Evolutionary conservation across 2,113 vertebrate species (phyloP).

Genomic region (Pituophis catenifer): DNA sequence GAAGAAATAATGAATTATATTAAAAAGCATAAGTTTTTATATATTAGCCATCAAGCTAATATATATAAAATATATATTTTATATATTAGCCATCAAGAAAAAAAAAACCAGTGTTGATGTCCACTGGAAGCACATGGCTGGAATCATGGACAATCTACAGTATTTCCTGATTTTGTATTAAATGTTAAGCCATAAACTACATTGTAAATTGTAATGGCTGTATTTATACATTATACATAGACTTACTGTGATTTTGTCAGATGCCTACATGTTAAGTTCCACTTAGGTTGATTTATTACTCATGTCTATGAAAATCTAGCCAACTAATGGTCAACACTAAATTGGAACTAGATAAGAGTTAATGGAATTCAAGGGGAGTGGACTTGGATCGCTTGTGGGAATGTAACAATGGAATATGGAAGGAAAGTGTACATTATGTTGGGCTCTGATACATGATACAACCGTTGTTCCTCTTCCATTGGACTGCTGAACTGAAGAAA

Average conservation of each 20-base stretch:
- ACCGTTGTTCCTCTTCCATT: not conserved
- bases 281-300: not conserved
- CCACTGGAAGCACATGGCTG: not conserved
- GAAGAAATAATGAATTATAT: not conserved
- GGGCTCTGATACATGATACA: not conserved
- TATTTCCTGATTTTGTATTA: not conserved
- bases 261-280: not conserved
- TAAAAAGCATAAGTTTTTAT: not conserved
- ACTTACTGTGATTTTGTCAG: not conserved
- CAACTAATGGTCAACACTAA: not conserved
- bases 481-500: not conserved
- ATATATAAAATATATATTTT: too few relatives aligned
- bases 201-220: not conserved
- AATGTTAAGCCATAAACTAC: not conserved
- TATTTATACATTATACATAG: not conserved
- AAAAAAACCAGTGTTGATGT: not conserved
- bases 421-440: not conserved
- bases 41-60: not conserved
- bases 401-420: not conserved
- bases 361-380: not conserved
- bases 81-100: not conserved
- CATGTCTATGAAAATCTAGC: not conserved
- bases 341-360: not conserved
- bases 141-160: not conserved
- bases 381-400: not conserved